Conservation (phyloP, 2,113 vertebrate species). For the Leucoraja erinaceus region DNA sequence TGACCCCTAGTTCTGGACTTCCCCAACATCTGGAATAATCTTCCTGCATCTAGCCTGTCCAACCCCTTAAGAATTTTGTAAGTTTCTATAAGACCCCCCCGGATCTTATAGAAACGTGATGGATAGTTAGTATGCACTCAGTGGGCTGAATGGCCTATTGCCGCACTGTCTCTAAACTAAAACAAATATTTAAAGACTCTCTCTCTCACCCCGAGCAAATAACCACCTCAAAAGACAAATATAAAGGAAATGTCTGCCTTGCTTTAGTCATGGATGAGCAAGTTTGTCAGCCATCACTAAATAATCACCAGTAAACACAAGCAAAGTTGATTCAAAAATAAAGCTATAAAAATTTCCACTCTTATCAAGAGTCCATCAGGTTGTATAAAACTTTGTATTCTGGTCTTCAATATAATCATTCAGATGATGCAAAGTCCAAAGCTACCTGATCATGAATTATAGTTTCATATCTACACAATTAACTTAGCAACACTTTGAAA, state of each 20-base stretch:
- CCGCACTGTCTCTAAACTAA: too few relatives aligned
- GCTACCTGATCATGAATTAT: not conserved
- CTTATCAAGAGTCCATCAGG: not conserved
- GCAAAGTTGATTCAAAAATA: not conserved
- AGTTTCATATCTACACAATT: not conserved
- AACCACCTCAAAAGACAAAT: not conserved
- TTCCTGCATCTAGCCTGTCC: too few relatives aligned
- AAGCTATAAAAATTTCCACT: not conserved
- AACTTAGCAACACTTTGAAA: not conserved
- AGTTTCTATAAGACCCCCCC: too few relatives aligned
- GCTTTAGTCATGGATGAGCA: not conserved
- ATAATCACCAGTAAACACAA: not conserved
- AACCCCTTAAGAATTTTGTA: too few relatives aligned
- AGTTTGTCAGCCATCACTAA: too few relatives aligned
- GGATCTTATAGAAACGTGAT: too few relatives aligned
- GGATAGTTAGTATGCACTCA: too few relatives aligned
- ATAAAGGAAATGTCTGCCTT: not conserved
- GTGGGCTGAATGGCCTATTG: too few relatives aligned
- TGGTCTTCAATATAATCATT: not conserved
- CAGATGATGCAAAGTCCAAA: not conserved
- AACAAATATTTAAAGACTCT: not conserved
- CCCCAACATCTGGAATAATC: too few relatives aligned
- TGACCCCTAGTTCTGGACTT: too few relatives aligned
- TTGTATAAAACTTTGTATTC: not conserved
- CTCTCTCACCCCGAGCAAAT: not conserved